Percentiles rank a stretch among this genome's conserved stretches.
These are phyloP conservation scores for Malacosoma neustria DNA, from an alignment of 2,888 invertebrate genomes.

Conservation along the genomic window DNA sequence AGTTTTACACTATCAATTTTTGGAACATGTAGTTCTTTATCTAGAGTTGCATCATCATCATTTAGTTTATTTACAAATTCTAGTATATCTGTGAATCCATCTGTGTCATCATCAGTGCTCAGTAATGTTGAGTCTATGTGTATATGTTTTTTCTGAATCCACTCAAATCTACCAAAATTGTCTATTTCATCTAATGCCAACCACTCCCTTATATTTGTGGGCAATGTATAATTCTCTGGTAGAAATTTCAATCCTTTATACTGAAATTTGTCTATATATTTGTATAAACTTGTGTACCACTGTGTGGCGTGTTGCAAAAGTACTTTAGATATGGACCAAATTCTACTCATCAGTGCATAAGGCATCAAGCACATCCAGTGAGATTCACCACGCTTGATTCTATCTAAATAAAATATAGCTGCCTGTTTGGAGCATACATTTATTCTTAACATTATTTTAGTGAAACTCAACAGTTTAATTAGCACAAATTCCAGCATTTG, in stretches of 20 bases:
- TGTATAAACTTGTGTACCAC: constrained; percentile 66
- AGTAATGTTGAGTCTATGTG: constrained; percentile 24
- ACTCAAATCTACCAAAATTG: constrained; percentile 45
- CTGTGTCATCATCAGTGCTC: constrained; percentile 31
- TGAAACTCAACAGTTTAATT: constrained; percentile 68
- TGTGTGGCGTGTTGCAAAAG: constrained; percentile 57
- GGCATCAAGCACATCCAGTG: constrained; percentile 73
- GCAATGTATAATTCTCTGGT: constrained; percentile 52
- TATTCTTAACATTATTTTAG: constrained; percentile 68
- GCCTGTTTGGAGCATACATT: constrained; percentile 60
- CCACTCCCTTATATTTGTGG: constrained; percentile 60
- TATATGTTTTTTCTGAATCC: constrained; percentile 36
- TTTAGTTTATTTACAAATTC: constrained; percentile 46
- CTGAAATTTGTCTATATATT: constrained; percentile 45
- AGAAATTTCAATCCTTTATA: constrained; percentile 63
- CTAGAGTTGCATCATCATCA: constrained; percentile 16
- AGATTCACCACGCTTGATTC: constrained; percentile 69
- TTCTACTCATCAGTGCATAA: constrained; percentile 66
- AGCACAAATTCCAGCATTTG: constrained; percentile 76
- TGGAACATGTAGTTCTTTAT: constrained; percentile 9
- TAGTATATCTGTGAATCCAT: constrained; percentile 40
- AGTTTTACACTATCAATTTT: constrained; percentile 6
- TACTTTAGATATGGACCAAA: constrained; percentile 67
- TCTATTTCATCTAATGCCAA: constrained; percentile 61
- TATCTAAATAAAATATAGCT: constrained; percentile 62